These are phyloP conservation scores for Bovichtus variegatus DNA, from an alignment of 2,797 vertebrate genomes.

Conservation along the genomic window DNA sequence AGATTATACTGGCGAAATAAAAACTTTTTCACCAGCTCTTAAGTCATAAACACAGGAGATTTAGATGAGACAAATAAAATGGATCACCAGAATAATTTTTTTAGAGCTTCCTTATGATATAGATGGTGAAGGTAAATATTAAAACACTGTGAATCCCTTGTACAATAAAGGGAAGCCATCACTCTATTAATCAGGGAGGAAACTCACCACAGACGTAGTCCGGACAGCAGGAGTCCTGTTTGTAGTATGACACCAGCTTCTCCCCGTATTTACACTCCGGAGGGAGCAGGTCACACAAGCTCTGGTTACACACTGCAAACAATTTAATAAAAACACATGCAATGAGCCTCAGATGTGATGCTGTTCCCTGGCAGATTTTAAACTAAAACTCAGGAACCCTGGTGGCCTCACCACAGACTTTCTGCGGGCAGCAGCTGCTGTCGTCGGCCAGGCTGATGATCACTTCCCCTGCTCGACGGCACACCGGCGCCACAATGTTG, in stretches of 20 bases:
- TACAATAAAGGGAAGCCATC: not conserved
- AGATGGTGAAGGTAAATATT: not conserved
- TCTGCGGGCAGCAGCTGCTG: constrained; percentile 90
- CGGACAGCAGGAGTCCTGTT: constrained; percentile 94
- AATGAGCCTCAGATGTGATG: not conserved
- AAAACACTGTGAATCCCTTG: not conserved
- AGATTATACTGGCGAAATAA: too few species aligned
- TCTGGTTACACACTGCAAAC: constrained; percentile 93
- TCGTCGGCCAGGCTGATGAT: constrained; percentile 88
- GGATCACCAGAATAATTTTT: too few species aligned
- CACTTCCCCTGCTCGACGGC: constrained; percentile 89
- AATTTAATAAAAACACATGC: not conserved
- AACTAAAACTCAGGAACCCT: not conserved
- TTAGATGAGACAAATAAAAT: too few species aligned
- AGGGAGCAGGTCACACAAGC: constrained; percentile 86
- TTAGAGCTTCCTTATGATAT: too few species aligned
- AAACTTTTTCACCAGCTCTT: too few species aligned
- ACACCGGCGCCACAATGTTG: constrained; percentile 68
- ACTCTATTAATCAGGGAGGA: not conserved
- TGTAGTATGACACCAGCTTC: constrained; percentile 91
- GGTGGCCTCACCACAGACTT: constrained; percentile 88
- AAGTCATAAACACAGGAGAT: too few species aligned
- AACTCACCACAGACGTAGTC: constrained; percentile 91
- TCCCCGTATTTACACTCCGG: constrained; percentile 90
- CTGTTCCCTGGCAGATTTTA: too few species aligned